Percentiles rank a stretch among this genome's conserved stretches.
phyloP scores from a whole-genome alignment of 2,113 vertebrate genomes.

The Phasianus colchicus region DNA sequence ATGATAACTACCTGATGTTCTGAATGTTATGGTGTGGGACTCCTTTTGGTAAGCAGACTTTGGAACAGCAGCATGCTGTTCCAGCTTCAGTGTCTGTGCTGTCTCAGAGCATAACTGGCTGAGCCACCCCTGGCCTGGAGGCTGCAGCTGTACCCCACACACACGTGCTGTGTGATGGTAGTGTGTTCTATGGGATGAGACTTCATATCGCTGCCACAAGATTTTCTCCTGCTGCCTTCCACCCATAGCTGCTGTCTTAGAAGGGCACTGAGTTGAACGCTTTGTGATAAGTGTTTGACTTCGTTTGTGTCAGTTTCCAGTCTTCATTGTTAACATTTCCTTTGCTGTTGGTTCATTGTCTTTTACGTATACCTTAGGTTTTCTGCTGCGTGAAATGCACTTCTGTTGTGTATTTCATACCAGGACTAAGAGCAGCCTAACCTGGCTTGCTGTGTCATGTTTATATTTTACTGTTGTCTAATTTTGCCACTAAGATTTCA shows the following conservation, averaged over 20 bases:
- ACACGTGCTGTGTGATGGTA: fast-evolving
- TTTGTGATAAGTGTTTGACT: fast-evolving
- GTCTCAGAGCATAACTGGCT: fast-evolving
- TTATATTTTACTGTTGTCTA: not conserved
- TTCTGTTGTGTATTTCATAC: not conserved
- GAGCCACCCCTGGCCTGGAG: not conserved
- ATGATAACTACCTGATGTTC: not conserved
- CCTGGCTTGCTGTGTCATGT: not conserved
- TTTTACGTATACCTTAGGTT: not conserved
- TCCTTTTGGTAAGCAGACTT: not conserved
- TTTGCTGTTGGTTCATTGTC: not conserved
- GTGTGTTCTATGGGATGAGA: not conserved
- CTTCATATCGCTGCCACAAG: not conserved
- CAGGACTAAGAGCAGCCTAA: not conserved
- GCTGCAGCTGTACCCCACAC: not conserved
- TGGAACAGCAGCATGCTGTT: not conserved
- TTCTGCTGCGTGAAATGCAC: not conserved
- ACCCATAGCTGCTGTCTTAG: not conserved
- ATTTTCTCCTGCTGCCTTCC: not conserved
- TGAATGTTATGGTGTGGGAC: not conserved
- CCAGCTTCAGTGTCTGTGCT: not conserved
- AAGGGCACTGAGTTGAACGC: not conserved
- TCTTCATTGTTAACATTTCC: not conserved
- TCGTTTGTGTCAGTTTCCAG: not conserved
- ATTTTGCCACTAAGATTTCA: not conserved